A percentile compares a stretch with the other conserved stretches of the same genome.
phyloP scores from a whole-genome alignment of 2,888 invertebrate genomes.

The Cyrtodaria siliqua region DNA sequence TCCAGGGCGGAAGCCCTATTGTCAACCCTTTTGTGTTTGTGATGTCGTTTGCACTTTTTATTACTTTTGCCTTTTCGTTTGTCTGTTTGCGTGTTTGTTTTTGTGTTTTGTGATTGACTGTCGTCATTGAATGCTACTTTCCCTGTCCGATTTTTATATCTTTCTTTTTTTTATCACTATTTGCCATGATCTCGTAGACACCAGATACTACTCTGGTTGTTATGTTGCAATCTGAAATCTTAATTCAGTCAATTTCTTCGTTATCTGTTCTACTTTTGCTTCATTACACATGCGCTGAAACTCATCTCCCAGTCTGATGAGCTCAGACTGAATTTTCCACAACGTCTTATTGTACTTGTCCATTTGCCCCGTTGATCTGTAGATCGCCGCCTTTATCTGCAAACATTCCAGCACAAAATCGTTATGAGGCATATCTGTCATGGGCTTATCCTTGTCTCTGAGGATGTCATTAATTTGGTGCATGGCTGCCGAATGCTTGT shows the following conservation, averaged over 20 bases:
- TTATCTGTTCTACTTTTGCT: not conserved
- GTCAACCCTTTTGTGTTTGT: too few relatives aligned
- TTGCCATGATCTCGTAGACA: too few relatives aligned
- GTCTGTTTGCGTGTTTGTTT: too few relatives aligned
- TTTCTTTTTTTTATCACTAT: too few relatives aligned
- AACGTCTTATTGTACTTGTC: conserved; percentile 2
- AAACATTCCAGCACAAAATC: conserved; percentile 22
- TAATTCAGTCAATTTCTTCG: not conserved
- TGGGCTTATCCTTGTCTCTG: not conserved
- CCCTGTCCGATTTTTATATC: too few relatives aligned
- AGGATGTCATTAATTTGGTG: conserved; percentile 6
- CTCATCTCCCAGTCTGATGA: conserved; percentile 13
- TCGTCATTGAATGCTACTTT: too few relatives aligned
- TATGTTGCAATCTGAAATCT: not conserved
- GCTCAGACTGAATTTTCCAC: conserved; percentile 12
- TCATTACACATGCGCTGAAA: conserved; percentile 12
- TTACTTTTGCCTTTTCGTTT: too few relatives aligned
- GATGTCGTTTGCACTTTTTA: too few relatives aligned
- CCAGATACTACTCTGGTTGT: too few relatives aligned
- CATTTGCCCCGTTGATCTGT: not conserved
- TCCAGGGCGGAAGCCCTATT: too few relatives aligned
- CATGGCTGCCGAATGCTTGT: conserved; percentile 2
- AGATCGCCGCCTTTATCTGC: conserved; percentile 10
- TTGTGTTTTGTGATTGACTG: too few relatives aligned
- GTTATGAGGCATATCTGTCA: conserved; percentile 24